Percentiles rank a stretch among this genome's conserved stretches.
These are phyloP conservation scores for Leptatherina wallacei DNA, from an alignment of 2,797 vertebrate genomes.

Conservation along the genomic window DNA sequence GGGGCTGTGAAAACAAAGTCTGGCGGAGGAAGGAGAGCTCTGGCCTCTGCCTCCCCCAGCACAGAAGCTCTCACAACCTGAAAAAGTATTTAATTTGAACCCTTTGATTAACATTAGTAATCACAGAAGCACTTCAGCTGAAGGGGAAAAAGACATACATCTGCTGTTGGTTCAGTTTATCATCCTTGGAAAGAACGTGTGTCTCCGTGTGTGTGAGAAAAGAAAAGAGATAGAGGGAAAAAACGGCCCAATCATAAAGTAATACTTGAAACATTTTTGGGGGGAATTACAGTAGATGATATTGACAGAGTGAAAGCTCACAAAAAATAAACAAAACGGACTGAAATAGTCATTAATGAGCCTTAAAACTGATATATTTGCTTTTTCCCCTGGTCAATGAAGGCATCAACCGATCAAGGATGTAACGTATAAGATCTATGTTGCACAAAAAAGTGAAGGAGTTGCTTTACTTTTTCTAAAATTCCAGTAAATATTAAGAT, in stretches of 20 bases:
- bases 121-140: slow-evolving; percentile 68
- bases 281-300: neutral
- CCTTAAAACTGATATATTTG: no score
- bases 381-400: no score
- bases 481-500: slow-evolving; percentile 66
- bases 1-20: slow-evolving; percentile 73
- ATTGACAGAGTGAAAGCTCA: slow-evolving; percentile 6
- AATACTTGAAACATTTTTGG: neutral
- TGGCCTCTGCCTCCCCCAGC: slow-evolving; percentile 74
- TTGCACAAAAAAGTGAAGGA: slow-evolving; percentile 2
- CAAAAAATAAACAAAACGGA: neutral
- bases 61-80: slow-evolving; percentile 70
- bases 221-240: slow-evolving; percentile 2
- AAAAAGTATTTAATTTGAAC: slow-evolving; percentile 78
- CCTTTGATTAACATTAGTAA: slow-evolving; percentile 78
- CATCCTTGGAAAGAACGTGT: slow-evolving; percentile 21
- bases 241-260: neutral
- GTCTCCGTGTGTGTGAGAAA: slow-evolving; percentile 5
- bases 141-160: slow-evolving; percentile 57
- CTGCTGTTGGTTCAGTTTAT: slow-evolving; percentile 55
- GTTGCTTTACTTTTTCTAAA: slow-evolving; percentile 19
- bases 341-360: neutral
- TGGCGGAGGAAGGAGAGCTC: slow-evolving; percentile 65
- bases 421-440: neutral
- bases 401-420: no score